Evolutionary conservation across 2,888 invertebrate species (phyloP).

Genomic region (Ypsolopha sequella): DNA sequence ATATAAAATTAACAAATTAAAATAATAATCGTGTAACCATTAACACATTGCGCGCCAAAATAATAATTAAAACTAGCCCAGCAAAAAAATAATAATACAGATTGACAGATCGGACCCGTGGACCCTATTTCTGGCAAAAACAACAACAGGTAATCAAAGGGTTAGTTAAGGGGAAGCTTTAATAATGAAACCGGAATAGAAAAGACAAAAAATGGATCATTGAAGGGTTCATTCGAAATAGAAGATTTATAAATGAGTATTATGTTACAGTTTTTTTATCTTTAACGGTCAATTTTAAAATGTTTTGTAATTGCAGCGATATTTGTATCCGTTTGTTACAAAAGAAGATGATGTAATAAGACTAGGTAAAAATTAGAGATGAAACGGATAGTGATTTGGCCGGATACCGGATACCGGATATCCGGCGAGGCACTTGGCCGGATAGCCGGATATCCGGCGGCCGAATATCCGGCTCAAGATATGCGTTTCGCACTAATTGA

Average conservation of each 20-base stretch:
- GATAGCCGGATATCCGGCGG: too few relatives aligned
- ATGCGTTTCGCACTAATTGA: too few relatives aligned
- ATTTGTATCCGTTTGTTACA: too few relatives aligned
- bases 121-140: constrained; percentile 23
- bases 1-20: too few relatives aligned
- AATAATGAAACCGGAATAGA: constrained; percentile 11
- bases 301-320: not conserved
- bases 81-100: constrained; percentile 33
- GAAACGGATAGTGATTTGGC: too few relatives aligned
- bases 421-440: too few relatives aligned
- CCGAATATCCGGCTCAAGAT: too few relatives aligned
- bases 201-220: constrained; percentile 37
- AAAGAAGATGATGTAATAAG: not conserved
- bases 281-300: constrained; percentile 29
- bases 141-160: constrained; percentile 60
- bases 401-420: too few relatives aligned
- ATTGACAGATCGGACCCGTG: constrained; percentile 49
- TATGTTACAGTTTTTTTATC: constrained; percentile 32
- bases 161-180: constrained; percentile 24
- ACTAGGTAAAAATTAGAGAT: not conserved
- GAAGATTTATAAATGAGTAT: constrained; percentile 31
- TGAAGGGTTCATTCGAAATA: constrained; percentile 45
- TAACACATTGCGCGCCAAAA: not conserved
- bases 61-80: constrained; percentile 34
- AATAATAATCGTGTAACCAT: not conserved